phyloP scores from a whole-genome alignment of 2,888 invertebrate species.

The Drosophila mimica region DNA sequence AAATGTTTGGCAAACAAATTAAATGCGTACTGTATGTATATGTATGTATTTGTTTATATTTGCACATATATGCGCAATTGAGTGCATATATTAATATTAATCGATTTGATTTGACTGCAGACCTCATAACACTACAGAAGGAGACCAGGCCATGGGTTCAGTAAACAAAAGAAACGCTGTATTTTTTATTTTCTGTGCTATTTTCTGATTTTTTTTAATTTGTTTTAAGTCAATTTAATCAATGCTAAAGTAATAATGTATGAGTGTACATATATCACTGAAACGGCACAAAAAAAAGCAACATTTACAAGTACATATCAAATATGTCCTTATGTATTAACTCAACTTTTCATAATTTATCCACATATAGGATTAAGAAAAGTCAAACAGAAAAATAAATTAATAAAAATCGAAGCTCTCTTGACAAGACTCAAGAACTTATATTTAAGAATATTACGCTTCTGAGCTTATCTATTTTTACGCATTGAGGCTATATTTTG shows the following conservation, averaged over 20 bases:
- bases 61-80: not conserved
- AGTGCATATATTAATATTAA: conserved; percentile 27
- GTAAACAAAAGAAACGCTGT: conserved; percentile 12
- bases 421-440: not conserved
- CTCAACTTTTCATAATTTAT: not conserved
- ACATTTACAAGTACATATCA: not conserved
- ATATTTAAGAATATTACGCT: not conserved
- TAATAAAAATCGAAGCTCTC: no score
- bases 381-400: not conserved
- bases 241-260: not conserved
- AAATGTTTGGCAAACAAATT: not conserved
- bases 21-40: not conserved
- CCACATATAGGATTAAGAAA: not conserved
- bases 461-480: no score
- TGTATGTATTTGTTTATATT: not conserved
- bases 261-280: not conserved
- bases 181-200: conserved; percentile 1
- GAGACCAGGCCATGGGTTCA: conserved; percentile 9
- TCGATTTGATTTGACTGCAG: conserved; percentile 10
- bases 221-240: not conserved
- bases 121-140: not conserved
- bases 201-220: not conserved
- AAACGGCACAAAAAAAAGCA: not conserved
- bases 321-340: not conserved
- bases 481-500: no score